Evolutionary conservation across 2,888 invertebrate species (phyloP), one percentile per base, ranked within the genome.

Genomic region (Himalopsyche tibetana): DNA sequence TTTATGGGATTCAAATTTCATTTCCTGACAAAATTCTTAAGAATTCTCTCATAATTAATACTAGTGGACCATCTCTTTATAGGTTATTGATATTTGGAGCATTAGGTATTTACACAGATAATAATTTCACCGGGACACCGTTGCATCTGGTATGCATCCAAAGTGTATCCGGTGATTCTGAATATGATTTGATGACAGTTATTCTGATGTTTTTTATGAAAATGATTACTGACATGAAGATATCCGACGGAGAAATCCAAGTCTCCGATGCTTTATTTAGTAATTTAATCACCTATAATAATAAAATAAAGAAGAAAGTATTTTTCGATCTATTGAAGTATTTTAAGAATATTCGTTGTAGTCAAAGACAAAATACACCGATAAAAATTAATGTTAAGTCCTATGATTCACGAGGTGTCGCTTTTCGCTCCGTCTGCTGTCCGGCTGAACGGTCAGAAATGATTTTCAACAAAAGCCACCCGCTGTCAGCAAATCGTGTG

Each of bases 291-390:
- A 74, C 12, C 74, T 74, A 74, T 74, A 38, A 38, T 74, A 74
- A 19, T 19, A 63, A 74, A 36, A 74, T 74, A 36, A 74, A 74
- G 11, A 74, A 74, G 38, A 74, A 38, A 74, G 74, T 74, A 74
- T 74, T 74, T 74, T 74, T 74, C 19, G 74, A 74, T 74, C 74
- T 74, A 74, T 74, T 74, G 74, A 74, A 74, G 38, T 74, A 74
- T 74, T 74, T 74, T 74, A 74, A 36, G 15, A 74, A 74, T 74
- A 74, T 74, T 74, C 74, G 15, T 12, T 36, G 74, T 74, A 74
- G 74, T 74, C 74, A 36, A 74, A 74, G 74, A 74, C 38, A 74
- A 36, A 74, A 38, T 74, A 36, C 36, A 15, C 74, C 15, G 74
- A 74, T 36, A 11, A 36, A 74, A 74, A 28, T 11, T 74, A 74